Percentiles rank a stretch among this genome's conserved stretches.
Conservation (phyloP, 2,113 vertebrate species). For the Collichthys lucidus region DNA sequence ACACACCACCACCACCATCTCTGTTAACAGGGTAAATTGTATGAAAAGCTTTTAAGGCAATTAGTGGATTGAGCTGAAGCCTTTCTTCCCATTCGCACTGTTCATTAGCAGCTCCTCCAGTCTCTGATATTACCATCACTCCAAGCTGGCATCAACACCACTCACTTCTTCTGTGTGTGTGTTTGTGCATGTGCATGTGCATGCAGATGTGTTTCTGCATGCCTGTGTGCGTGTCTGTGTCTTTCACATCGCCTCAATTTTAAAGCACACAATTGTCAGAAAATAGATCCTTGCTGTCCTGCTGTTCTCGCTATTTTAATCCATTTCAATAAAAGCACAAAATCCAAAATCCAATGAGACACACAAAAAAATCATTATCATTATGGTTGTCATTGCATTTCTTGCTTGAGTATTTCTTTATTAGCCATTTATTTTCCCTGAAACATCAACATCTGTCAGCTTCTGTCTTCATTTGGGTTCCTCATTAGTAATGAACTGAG, state of each 20-base stretch:
- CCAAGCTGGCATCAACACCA: conserved; percentile 77
- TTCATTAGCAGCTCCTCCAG: conserved; percentile 86
- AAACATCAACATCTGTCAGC: conserved; percentile 50
- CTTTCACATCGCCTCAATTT: conserved; percentile 71
- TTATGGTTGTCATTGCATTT: conserved; percentile 53
- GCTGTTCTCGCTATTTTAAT: conserved; percentile 71
- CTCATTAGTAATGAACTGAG: conserved; percentile 24
- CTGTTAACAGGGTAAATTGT: conserved; percentile 85
- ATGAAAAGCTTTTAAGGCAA: conserved; percentile 87
- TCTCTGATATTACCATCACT: conserved; percentile 84
- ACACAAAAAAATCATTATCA: conserved; percentile 52
- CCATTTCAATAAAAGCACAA: conserved; percentile 71
- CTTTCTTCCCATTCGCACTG: conserved; percentile 83
- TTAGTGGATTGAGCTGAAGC: conserved; percentile 84
- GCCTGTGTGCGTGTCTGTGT: conserved; percentile 59
- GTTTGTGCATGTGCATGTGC: conserved; percentile 30
- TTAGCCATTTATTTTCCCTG: conserved; percentile 51
- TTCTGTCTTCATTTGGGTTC: conserved; percentile 17
- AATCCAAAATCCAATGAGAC: conserved; percentile 61
- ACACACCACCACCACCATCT: conserved; percentile 66
- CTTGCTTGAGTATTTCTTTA: conserved; percentile 63
- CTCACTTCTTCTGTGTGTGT: conserved; percentile 60
- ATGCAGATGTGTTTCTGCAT: conserved; percentile 49
- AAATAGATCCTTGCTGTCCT: conserved; percentile 69
- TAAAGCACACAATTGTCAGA: conserved; percentile 72